These are phyloP conservation scores for Amblyteles armatorius DNA, from an alignment of 2,888 invertebrate species.

Conservation along the genomic window DNA sequence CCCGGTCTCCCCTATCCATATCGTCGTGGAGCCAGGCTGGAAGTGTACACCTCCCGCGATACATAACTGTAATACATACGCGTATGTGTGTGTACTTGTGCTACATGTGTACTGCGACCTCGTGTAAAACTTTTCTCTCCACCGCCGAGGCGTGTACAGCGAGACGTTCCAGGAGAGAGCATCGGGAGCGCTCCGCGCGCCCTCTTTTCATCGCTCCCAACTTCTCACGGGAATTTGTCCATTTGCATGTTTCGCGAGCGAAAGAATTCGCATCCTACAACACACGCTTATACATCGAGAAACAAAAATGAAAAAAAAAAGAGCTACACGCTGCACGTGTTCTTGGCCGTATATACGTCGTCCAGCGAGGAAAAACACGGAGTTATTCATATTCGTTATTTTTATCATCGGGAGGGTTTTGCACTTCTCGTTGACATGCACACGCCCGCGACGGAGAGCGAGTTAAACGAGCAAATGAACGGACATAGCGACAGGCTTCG, in stretches of 20 bases:
- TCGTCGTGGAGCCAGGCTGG: slow-evolving; percentile 3
- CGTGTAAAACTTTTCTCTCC: slow-evolving; percentile 54
- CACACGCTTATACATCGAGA: background rate
- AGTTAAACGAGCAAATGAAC: slow-evolving; percentile 23
- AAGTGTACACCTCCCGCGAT: background rate
- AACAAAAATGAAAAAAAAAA: background rate
- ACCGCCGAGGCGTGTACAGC: background rate
- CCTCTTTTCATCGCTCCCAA: background rate
- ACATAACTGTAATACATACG: background rate
- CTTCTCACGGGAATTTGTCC: slow-evolving; percentile 61
- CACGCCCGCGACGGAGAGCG: background rate
- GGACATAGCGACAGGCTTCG: slow-evolving; percentile 27
- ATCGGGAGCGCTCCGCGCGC: background rate
- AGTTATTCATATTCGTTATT: slow-evolving; percentile 63
- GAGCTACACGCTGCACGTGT: background rate
- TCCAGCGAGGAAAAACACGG: background rate
- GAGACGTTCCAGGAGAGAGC: background rate
- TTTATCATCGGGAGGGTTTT: slow-evolving; percentile 52
- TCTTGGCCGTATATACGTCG: background rate
- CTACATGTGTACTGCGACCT: slow-evolving; percentile 32
- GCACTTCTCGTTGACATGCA: slow-evolving; percentile 8
- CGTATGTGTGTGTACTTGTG: background rate
- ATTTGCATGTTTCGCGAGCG: slow-evolving; percentile 52
- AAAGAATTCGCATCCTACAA: slow-evolving; percentile 38
- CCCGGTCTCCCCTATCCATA: background rate